These are phyloP conservation scores for Lithophane socia DNA, from an alignment of 2,888 invertebrate genomes.

Conservation along the genomic window DNA sequence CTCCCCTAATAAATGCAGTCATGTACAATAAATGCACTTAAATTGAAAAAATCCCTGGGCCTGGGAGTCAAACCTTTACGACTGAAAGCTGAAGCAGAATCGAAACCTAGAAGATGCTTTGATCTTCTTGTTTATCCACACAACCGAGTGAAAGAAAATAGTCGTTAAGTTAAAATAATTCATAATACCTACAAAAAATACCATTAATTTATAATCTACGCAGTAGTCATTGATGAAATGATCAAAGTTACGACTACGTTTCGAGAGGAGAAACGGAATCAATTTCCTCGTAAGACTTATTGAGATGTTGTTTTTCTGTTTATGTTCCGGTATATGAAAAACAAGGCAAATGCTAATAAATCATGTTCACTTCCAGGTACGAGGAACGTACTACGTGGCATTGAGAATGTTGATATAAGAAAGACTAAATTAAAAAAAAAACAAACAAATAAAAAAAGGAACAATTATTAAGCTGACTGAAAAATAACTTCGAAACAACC, in stretches of 20 bases:
- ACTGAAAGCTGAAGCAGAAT: neutral
- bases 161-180: too few species aligned
- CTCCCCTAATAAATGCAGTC: constrained; percentile 70
- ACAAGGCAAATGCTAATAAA: constrained; percentile 60
- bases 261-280: constrained; percentile 71
- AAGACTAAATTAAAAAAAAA: neutral
- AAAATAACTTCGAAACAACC: constrained; percentile 4
- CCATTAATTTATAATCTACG: constrained; percentile 43
- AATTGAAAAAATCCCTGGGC: constrained; percentile 71
- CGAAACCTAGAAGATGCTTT: neutral
- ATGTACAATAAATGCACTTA: constrained; percentile 74
- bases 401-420: neutral
- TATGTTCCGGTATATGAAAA: constrained; percentile 58
- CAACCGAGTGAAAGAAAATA: neutral
- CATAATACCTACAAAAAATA: neutral
- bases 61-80: constrained; percentile 46
- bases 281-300: constrained; percentile 77
- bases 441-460: neutral
- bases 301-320: constrained; percentile 77
- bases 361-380: constrained; percentile 40
- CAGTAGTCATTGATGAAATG: constrained; percentile 66
- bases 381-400: neutral
- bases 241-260: constrained; percentile 73
- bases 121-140: neutral
- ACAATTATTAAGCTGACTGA: neutral